Percentiles rank a stretch among this genome's conserved stretches.
Evolutionary conservation across 2,888 invertebrate genomes (phyloP).

Genomic region (Keiferia lycopersicella): DNA sequence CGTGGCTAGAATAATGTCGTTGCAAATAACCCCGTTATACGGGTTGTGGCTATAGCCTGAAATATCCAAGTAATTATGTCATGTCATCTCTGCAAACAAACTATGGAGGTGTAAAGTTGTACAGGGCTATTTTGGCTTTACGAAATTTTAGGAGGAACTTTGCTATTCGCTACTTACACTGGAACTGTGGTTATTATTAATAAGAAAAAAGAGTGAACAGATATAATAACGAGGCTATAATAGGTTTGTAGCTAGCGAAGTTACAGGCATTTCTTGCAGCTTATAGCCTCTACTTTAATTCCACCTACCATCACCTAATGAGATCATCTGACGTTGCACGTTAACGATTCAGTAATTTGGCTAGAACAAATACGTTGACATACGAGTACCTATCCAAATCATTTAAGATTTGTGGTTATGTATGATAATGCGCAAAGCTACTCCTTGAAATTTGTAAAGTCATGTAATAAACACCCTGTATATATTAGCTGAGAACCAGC

Average conservation of each 20-base stretch:
- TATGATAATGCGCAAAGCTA: background rate
- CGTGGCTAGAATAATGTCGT: conserved; percentile 99
- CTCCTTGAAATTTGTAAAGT: background rate
- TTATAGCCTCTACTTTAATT: too few relatives aligned
- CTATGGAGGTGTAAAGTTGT: conserved; percentile 44
- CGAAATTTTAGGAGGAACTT: background rate
- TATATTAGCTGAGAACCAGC: conserved; percentile 2
- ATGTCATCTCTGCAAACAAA: conserved; percentile 46
- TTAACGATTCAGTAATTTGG: too few relatives aligned
- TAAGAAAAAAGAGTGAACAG: too few relatives aligned
- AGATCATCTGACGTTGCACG: too few relatives aligned
- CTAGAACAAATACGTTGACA: too few relatives aligned
- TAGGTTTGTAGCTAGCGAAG: too few relatives aligned
- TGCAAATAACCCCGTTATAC: conserved; percentile 98
- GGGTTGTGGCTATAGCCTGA: conserved; percentile 95
- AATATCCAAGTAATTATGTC: conserved; percentile 50
- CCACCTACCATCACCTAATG: too few relatives aligned
- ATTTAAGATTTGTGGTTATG: too few relatives aligned
- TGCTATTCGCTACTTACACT: background rate
- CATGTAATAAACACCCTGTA: background rate
- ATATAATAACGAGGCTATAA: too few relatives aligned
- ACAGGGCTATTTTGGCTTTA: background rate
- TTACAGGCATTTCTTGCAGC: too few relatives aligned
- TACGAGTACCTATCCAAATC: too few relatives aligned
- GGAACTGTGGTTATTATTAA: too few relatives aligned